Base-by-base conservation (phyloP, 2,888 invertebrate species). In the Erebia aethiops region DNA sequence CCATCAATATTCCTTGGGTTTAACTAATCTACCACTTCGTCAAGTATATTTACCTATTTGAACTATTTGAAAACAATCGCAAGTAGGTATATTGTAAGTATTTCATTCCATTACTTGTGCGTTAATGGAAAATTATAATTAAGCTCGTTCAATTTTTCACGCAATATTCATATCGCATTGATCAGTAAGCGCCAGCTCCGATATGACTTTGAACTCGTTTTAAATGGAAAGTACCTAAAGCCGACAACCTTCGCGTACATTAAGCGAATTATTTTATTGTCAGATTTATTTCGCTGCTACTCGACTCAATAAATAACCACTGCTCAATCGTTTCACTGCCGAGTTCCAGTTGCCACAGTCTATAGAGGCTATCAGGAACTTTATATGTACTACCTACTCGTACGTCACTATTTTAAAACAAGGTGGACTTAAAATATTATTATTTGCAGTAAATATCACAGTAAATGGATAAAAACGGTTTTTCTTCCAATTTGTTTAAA, bases 131-230 rank as follows among this genome's bases (percentile, higher is more conserved):
- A 35, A 35, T 35, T 35, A 7, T 35, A 16, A 1, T 26, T 46
- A 18, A 63, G 49, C 21, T 49, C 14, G 14, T 10, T 66, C 21
- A 18, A 52, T 41, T 65, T 52, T 66, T 35, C 14, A 57, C 66
- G 14, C 56, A 57, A 11, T 61, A 49, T 21, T 18, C 58, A 52
- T n/a, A 21, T 4, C 18, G n/a, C 41, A 11, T 54, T 26, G 7
- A 57, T 69, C 57, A 14, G 9, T 14, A 3, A 11, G 13, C 14
- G 10, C 43, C 49, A 43, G 21, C 64, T 52, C 58, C 16, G 65
- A 67, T 51, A 54, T 70, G 75, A 75, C 76, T 75, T 76, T 75
- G 76, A 76, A 75, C 75, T 76, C 69, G 67, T 71, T 76, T 68
- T 58, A 71, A 75, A 73, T 74, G 73, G 74, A 76, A 76, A 76